A percentile compares a stretch with the other conserved stretches of the same genome.
phyloP scores from a whole-genome alignment of 1,140 invertebrate species.

The Lasioglossum baleicum region DNA sequence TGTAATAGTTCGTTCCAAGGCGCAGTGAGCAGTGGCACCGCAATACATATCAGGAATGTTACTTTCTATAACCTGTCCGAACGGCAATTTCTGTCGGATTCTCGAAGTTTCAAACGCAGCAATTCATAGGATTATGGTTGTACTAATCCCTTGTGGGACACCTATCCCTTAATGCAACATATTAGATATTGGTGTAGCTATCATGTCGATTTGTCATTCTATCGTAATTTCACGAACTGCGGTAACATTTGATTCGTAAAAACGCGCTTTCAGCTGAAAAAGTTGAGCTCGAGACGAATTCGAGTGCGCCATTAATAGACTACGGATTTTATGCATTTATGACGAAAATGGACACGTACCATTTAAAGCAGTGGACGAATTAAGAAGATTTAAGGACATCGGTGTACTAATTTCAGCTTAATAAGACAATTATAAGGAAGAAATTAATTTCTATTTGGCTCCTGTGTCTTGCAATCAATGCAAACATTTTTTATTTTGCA shows the following conservation, averaged over 20 bases:
- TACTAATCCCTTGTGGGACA: conserved; percentile 12
- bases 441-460: too few species aligned
- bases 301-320: too few species aligned
- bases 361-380: too few species aligned
- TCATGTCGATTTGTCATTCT: not conserved
- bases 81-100: conserved; percentile 28
- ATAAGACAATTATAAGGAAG: too few species aligned
- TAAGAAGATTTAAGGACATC: too few species aligned
- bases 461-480: too few species aligned
- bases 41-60: not conserved
- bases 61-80: conserved; percentile 26
- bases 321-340: too few species aligned
- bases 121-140: conserved; percentile 36
- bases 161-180: conserved; percentile 8
- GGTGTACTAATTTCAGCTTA: too few species aligned
- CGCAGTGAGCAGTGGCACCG: not conserved
- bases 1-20: too few species aligned
- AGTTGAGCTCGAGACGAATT: not conserved
- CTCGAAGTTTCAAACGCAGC: conserved; percentile 36
- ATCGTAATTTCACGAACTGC: not conserved
- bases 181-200: conserved; percentile 4
- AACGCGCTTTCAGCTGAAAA: not conserved
- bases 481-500: too few species aligned
- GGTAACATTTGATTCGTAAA: not conserved
- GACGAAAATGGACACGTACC: too few species aligned